These are phyloP conservation scores for Temnothorax ravouxi DNA, from an alignment of 2,888 invertebrate genomes.

Conservation along the genomic window DNA sequence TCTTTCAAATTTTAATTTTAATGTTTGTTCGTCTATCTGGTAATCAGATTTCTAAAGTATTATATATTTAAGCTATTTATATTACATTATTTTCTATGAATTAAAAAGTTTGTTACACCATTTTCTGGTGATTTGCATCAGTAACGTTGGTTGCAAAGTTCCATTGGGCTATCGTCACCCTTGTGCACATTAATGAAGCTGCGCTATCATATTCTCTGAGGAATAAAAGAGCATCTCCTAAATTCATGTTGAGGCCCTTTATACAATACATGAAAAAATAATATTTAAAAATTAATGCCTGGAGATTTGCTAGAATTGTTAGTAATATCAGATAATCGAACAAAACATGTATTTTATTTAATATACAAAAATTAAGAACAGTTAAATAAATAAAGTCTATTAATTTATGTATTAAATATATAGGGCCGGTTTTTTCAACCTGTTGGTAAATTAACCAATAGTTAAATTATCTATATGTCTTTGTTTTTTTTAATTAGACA, in stretches of 20 bases:
- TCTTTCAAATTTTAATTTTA: conserved; percentile 91
- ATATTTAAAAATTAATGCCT: not conserved
- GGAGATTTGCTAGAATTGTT: not conserved
- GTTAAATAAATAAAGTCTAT: conserved; percentile 37
- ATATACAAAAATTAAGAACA: conserved; percentile 9
- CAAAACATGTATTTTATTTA: not conserved
- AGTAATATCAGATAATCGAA: not conserved
- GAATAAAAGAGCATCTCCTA: conserved; percentile 91
- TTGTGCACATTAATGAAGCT: conserved; percentile 91
- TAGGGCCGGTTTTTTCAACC: too few relatives aligned
- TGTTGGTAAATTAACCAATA: too few relatives aligned
- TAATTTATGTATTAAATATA: conserved; percentile 59
- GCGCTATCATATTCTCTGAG: conserved; percentile 91
- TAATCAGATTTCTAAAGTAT: not conserved
- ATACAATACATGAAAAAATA: conserved; percentile 32
- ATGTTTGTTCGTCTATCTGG: conserved; percentile 89
- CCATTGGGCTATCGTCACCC: conserved; percentile 92
- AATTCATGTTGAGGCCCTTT: conserved; percentile 90
- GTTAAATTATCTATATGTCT: too few relatives aligned
- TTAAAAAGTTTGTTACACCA: conserved; percentile 85
- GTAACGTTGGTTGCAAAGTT: conserved; percentile 93
- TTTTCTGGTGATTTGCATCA: conserved; percentile 90
- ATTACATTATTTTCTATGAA: not conserved
- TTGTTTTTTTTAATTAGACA: too few relatives aligned
- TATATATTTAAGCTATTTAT: conserved; percentile 16